Base-by-base conservation (phyloP, 2,797 vertebrate genomes). In the Neomorphus geoffroyi region DNA sequence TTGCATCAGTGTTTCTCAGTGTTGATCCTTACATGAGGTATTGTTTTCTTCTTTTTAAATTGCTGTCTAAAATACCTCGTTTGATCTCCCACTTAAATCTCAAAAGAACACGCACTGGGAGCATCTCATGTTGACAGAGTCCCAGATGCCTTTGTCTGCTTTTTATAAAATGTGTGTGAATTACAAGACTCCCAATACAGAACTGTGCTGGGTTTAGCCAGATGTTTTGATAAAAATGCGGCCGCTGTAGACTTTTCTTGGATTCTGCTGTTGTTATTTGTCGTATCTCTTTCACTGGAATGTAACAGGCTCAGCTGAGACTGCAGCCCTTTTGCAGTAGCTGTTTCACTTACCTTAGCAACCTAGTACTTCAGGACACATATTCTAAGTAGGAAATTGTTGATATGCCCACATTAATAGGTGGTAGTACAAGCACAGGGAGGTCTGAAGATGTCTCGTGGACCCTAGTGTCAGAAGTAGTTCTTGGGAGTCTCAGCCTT, bases 21-120 rank as follows among this genome's bases (percentile, higher is more conserved):
- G 98, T 99, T 56, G 98, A 99, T 94, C 99, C 99, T 30, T 99
- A 99, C 92, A 99, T 99, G 99, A 98, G 99, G 99, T 99, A 97
- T 41, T 43, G 9, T 74, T 92, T 32, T 85, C 32, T 39, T 51
- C 32, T 70, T 80, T 91, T 56, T 43, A 62, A 89, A 64, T 39
- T 66, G 33, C 8, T 91, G 23, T 5, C 22, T 81, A 30, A 83
- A 50, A 23, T 22, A 3, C 6, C 15, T 66, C 16, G 53, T 80
- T 65, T 92, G 80, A 71, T 58, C 19, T 89, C 33, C 35, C 50
- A 43, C 18, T 75, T 75, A 54, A 88, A 64, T n/a, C 8, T 72
- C 51, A 75, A 64, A 93, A 90, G 19, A 70, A 10, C 4, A 7
- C 22, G 8, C n/a, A 35, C 33, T 70, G 32, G 17, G 13, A 86